phyloP scores from a whole-genome alignment of 2,888 invertebrate species.

The Diploptera punctata region DNA sequence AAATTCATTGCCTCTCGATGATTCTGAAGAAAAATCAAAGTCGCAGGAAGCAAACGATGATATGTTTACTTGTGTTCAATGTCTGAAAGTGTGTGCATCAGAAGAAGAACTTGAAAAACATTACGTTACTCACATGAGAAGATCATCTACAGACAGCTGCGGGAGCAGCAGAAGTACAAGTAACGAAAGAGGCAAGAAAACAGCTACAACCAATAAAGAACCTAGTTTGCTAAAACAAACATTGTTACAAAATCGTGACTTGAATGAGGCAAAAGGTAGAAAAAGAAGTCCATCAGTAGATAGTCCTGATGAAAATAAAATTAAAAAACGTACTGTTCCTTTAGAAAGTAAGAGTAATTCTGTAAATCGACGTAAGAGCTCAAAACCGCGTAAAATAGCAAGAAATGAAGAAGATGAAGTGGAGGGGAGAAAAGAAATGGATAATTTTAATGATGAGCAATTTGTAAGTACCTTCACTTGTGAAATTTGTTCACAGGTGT shows the following conservation, averaged over 20 bases:
- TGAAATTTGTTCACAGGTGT: conserved; percentile 51
- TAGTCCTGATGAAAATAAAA: neutral
- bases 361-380: conserved; percentile 53
- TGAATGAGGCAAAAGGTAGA: neutral
- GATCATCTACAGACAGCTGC: neutral
- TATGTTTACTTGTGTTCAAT: neutral
- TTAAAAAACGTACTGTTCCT: neutral
- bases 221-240: conserved; percentile 38
- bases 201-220: neutral
- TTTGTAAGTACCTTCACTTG: conserved; percentile 51
- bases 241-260: conserved; percentile 28
- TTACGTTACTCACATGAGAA: neutral
- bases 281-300: conserved; percentile 4
- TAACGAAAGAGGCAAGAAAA: neutral
- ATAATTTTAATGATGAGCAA: conserved; percentile 41
- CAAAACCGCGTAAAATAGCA: conserved; percentile 53
- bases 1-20: too few relatives aligned
- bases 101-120: conserved; percentile 12
- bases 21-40: too few relatives aligned
- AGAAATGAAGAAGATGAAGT: conserved; percentile 22
- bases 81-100: neutral
- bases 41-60: too few relatives aligned
- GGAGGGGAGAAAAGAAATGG: too few relatives aligned
- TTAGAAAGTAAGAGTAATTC: conserved; percentile 4
- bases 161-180: neutral